Percentiles rank a stretch among this genome's conserved stretches.
Evolutionary conservation across 2,888 invertebrate genomes (phyloP).

Genomic region (Elysia crispata): DNA sequence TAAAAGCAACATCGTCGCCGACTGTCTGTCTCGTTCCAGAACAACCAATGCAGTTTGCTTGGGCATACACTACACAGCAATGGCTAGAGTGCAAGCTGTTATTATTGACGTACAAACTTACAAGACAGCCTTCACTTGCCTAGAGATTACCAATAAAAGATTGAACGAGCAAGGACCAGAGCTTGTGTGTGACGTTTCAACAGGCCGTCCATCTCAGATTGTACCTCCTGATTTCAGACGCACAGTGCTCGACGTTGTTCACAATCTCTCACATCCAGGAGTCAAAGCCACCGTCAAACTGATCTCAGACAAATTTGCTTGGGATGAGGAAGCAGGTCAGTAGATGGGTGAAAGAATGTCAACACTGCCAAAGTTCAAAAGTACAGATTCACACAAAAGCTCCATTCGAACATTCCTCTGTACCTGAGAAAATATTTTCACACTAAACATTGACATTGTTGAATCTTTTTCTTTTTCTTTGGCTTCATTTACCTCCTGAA

Average conservation of each 20-base stretch:
- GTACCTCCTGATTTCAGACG: slow-evolving; percentile 35
- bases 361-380: slow-evolving; percentile 22
- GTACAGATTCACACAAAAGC: slow-evolving; percentile 14
- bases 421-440: slow-evolving; percentile 10
- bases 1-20: too few relatives aligned
- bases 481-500: not conserved
- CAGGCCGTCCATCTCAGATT: not conserved
- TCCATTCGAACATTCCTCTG: not conserved
- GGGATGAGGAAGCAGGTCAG: slow-evolving; percentile 18
- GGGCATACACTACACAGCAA: slow-evolving; percentile 33
- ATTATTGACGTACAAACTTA: slow-evolving; percentile 14
- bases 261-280: slow-evolving; percentile 25
- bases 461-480: not conserved
- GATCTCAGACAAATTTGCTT: slow-evolving; percentile 20
- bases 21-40: too few relatives aligned
- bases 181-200: slow-evolving; percentile 29
- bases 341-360: slow-evolving; percentile 23
- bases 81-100: slow-evolving; percentile 11
- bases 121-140: slow-evolving; percentile 17
- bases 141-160: not conserved
- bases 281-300: slow-evolving; percentile 33
- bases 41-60: slow-evolving; percentile 5
- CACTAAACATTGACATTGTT: slow-evolving; percentile 15
- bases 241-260: slow-evolving; percentile 27
- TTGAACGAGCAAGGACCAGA: slow-evolving; percentile 18